phyloP scores from a whole-genome alignment of 1,140 invertebrate genomes.

The Anastatus disparis region DNA sequence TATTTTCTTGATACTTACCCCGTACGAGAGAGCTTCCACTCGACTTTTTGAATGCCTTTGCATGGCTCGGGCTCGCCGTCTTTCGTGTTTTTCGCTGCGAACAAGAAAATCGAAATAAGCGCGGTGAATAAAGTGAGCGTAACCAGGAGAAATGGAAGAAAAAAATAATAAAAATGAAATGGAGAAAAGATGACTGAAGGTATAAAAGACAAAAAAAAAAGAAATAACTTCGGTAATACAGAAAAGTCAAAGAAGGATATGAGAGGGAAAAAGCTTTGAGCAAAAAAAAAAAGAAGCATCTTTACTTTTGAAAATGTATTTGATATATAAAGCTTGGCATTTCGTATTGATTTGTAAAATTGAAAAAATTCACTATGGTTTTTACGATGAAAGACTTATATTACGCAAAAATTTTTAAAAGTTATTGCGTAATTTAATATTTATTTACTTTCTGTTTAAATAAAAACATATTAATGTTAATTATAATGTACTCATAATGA shows the following conservation, averaged over 20 bases:
- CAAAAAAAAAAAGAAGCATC: background rate
- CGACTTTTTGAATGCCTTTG: constrained; percentile 93
- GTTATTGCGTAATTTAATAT: too few species aligned
- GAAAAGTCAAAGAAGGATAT: background rate
- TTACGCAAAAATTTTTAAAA: too few species aligned
- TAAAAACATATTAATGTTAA: too few species aligned
- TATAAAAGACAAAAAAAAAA: background rate
- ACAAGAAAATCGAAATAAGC: constrained; percentile 21
- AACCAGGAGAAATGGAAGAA: background rate
- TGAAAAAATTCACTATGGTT: too few species aligned
- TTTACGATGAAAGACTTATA: too few species aligned
- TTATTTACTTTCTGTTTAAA: too few species aligned
- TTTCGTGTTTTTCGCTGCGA: constrained; percentile 86
- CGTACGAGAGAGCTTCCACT: constrained; percentile 90
- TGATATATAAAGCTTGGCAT: too few species aligned
- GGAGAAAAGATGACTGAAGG: background rate
- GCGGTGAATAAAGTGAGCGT: background rate
- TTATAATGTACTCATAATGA: too few species aligned
- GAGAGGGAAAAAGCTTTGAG: background rate
- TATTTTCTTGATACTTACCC: constrained; percentile 75
- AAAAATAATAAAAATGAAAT: background rate
- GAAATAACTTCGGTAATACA: background rate
- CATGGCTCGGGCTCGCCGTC: constrained; percentile 88
- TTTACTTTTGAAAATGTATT: background rate
- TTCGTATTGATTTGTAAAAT: too few species aligned